Percentiles rank a stretch among this genome's conserved stretches.
These are phyloP conservation scores for Rhea pennata DNA, from an alignment of 2,113 vertebrate genomes.

Conservation along the genomic window DNA sequence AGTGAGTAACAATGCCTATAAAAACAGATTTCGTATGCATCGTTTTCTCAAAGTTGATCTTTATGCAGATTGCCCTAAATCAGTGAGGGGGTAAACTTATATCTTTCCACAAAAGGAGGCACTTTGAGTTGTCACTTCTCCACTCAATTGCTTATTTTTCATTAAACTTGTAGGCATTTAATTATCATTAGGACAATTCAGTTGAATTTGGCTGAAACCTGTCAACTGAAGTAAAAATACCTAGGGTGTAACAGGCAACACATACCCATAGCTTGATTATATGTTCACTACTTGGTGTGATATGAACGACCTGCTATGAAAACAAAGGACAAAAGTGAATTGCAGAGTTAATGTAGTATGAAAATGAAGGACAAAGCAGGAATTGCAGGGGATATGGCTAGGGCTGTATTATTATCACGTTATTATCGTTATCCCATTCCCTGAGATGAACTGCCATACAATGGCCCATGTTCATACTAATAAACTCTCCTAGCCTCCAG, in stretches of 20 bases:
- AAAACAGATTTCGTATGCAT: neutral
- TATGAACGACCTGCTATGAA: neutral
- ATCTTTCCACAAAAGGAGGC: neutral
- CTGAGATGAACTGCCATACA: neutral
- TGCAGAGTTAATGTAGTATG: neutral
- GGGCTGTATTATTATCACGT: neutral
- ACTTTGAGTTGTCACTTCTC: neutral
- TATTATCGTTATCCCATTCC: neutral
- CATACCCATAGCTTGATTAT: neutral
- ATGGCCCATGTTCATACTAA: fast-evolving
- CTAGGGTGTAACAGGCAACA: neutral
- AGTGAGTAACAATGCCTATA: neutral
- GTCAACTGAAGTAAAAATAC: no score
- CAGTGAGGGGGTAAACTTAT: neutral
- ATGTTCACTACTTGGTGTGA: neutral
- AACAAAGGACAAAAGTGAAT: neutral
- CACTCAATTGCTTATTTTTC: neutral
- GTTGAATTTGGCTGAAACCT: neutral
- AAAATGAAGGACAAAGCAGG: neutral
- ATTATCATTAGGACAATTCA: neutral
- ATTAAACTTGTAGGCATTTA: neutral
- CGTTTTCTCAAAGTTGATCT: neutral
- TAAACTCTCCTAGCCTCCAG: neutral
- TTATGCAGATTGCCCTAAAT: neutral
- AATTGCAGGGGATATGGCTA: neutral